Evolutionary conservation across 2,888 invertebrate genomes (phyloP).

Genomic region (Shargacucullia verbasci): DNA sequence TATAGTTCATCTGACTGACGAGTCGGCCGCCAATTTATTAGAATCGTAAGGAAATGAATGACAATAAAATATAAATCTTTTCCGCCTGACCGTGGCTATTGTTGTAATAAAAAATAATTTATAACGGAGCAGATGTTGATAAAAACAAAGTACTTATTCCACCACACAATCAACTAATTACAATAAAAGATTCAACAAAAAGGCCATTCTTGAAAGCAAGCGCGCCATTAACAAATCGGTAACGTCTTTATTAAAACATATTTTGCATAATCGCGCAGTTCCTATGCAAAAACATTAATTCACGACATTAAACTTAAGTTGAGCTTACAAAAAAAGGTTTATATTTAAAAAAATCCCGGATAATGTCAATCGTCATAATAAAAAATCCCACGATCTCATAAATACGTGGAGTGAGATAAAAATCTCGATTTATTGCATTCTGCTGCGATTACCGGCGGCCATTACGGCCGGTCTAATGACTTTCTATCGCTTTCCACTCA

Average conservation of each 20-base stretch:
- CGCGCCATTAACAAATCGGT: slow-evolving; percentile 38
- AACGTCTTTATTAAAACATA: slow-evolving; percentile 47
- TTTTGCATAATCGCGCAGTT: slow-evolving; percentile 50
- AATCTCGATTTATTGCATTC: slow-evolving; percentile 57
- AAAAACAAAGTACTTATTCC: slow-evolving; percentile 30
- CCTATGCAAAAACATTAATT: slow-evolving; percentile 38
- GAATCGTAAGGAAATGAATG: slow-evolving; percentile 23
- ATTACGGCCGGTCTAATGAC: slow-evolving; percentile 57
- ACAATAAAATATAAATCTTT: slow-evolving; percentile 30
- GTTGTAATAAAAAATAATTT: slow-evolving; percentile 37
- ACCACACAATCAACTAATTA: slow-evolving; percentile 22
- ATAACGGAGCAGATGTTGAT: slow-evolving; percentile 30
- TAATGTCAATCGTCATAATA: slow-evolving; percentile 42
- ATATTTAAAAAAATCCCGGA: slow-evolving; percentile 42
- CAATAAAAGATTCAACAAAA: slow-evolving; percentile 28
- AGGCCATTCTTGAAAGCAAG: slow-evolving; percentile 4
- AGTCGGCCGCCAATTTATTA: slow-evolving; percentile 16
- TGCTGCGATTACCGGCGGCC: slow-evolving; percentile 45
- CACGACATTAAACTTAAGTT: slow-evolving; percentile 13
- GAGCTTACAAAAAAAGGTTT: slow-evolving; percentile 33
- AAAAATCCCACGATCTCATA: slow-evolving; percentile 50
- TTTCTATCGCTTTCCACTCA: slow-evolving; percentile 61
- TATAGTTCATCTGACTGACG: slow-evolving; percentile 27
- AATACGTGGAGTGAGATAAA: slow-evolving; percentile 48
- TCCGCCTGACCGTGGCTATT: slow-evolving; percentile 29